A percentile compares a stretch with the other conserved stretches of the same genome.
Conservation (phyloP, 2,888 invertebrate genomes). For the Tillus elongatus region DNA sequence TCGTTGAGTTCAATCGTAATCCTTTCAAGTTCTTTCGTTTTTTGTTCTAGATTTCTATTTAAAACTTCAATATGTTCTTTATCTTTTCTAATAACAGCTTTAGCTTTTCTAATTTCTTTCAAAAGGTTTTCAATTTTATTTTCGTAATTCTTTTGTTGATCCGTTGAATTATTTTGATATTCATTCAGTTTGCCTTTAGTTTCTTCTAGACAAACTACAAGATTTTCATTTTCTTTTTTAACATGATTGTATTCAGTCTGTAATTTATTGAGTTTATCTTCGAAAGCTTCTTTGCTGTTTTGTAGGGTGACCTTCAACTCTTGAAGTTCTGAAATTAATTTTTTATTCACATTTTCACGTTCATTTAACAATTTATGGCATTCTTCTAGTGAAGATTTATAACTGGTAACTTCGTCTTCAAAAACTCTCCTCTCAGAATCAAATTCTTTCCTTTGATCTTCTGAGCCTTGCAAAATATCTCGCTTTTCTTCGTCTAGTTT, state of each 20-base stretch:
- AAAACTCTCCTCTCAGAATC: no score
- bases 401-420: no score
- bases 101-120: slow-evolving; percentile 10
- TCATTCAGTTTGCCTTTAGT: slow-evolving; percentile 19
- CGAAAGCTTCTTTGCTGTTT: no score
- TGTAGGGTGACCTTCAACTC: no score
- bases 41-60: slow-evolving; percentile 20
- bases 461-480: slow-evolving; percentile 19
- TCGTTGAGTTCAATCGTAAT: slow-evolving; percentile 13
- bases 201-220: slow-evolving; percentile 17
- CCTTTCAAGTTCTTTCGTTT: slow-evolving; percentile 19
- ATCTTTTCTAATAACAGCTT: slow-evolving; percentile 17
- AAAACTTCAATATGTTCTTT: slow-evolving; percentile 22
- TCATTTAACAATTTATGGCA: slow-evolving; percentile 7
- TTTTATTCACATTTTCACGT: slow-evolving; percentile 7
- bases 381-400: no score
- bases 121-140: slow-evolving; percentile 2
- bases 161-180: neutral
- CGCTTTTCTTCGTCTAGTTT: slow-evolving; percentile 22
- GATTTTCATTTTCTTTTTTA: slow-evolving; percentile 9
- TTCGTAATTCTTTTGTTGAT: neutral
- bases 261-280: no score
- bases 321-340: no score
- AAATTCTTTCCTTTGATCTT: slow-evolving; percentile 17
- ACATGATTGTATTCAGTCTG: no score